These are phyloP conservation scores for Eunapius fragilis DNA, from an alignment of 37 sponge, comb jelly and placozoan genomes.

Conservation along the genomic window DNA sequence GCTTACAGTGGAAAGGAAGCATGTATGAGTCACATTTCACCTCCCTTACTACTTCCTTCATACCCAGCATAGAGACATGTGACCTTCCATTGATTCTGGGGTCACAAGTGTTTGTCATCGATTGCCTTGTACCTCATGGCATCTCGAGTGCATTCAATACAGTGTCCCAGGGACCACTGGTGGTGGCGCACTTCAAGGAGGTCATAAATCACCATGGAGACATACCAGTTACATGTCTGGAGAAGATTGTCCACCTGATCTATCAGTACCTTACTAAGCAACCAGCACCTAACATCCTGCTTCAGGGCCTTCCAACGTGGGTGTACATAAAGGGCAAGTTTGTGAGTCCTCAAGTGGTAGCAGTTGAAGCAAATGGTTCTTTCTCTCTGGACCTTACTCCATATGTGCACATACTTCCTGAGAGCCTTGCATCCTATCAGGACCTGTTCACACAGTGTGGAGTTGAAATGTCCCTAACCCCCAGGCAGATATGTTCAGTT, in stretches of 20 bases:
- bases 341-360: slow-evolving; percentile 23
- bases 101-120: background rate
- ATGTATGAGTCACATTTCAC: slow-evolving; percentile 24
- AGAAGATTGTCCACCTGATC: background rate
- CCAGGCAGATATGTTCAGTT: slow-evolving; percentile 24
- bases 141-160: background rate
- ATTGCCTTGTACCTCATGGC: background rate
- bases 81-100: background rate
- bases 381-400: slow-evolving; percentile 45
- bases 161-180: background rate
- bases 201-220: background rate
- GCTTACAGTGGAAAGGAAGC: slow-evolving; percentile 46
- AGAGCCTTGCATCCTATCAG: background rate
- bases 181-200: slow-evolving; percentile 23
- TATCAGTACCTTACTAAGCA: background rate
- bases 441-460: background rate
- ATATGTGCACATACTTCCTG: slow-evolving; percentile 39
- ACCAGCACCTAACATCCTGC: background rate
- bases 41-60: background rate
- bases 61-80: background rate
- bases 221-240: background rate
- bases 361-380: slow-evolving; percentile 14
- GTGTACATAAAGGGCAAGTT: slow-evolving; percentile 29
- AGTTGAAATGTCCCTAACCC: background rate
- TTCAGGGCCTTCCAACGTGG: slow-evolving; percentile 18